Evolutionary conservation across 2,888 invertebrate genomes (phyloP).

Genomic region (Polylopha cassiicola): DNA sequence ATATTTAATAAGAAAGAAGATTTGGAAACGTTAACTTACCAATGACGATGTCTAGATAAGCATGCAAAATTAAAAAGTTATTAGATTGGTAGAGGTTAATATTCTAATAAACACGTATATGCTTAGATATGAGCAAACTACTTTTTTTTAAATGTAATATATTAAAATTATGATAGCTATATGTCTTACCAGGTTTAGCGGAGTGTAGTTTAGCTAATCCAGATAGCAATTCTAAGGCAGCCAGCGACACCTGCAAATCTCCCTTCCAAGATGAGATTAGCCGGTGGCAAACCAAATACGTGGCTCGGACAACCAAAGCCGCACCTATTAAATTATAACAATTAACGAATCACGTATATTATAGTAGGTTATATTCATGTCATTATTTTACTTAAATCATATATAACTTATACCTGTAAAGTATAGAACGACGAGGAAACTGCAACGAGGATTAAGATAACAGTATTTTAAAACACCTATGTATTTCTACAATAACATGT

Average conservation of each 20-base stretch:
- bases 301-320: slow-evolving; percentile 93
- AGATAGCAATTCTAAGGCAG: slow-evolving; percentile 93
- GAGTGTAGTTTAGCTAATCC: slow-evolving; percentile 94
- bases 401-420: too few species aligned
- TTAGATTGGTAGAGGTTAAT: neutral
- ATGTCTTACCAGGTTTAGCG: slow-evolving; percentile 86
- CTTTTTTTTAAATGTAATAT: too few species aligned
- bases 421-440: too few species aligned
- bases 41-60: slow-evolving; percentile 59
- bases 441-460: too few species aligned
- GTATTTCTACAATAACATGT: too few species aligned
- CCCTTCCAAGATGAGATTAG: slow-evolving; percentile 97
- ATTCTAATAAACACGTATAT: neutral
- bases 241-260: slow-evolving; percentile 94
- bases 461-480: too few species aligned
- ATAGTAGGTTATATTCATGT: too few species aligned
- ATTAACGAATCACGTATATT: neutral
- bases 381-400: too few species aligned
- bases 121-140: too few species aligned
- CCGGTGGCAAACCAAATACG: slow-evolving; percentile 95
- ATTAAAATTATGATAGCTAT: too few species aligned
- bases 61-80: slow-evolving; percentile 41
- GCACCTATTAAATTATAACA: slow-evolving; percentile 44
- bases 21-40: slow-evolving; percentile 46
- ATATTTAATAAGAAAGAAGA: neutral